Percentiles rank a stretch among this genome's conserved stretches.
These are phyloP conservation scores for Uropetala carovei DNA, from an alignment of 2,888 invertebrate species.

Conservation along the genomic window DNA sequence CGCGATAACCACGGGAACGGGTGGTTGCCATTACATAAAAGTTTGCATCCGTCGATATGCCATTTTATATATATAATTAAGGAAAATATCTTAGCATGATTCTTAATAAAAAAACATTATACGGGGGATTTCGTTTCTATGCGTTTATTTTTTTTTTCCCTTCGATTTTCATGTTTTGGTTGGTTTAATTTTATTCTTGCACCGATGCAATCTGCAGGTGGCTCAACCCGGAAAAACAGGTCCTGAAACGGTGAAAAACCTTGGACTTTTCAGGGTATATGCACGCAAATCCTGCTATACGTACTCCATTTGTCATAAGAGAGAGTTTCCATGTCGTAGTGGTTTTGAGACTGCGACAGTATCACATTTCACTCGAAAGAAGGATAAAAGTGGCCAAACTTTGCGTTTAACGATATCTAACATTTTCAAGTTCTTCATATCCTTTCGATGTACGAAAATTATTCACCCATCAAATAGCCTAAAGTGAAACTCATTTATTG, in stretches of 20 bases:
- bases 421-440: no score
- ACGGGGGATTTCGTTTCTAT: background rate
- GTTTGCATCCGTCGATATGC: no score
- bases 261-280: background rate
- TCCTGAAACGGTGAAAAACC: background rate
- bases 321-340: conserved; percentile 7
- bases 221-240: conserved; percentile 10
- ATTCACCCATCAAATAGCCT: no score
- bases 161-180: background rate
- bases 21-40: no score
- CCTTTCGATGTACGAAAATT: no score
- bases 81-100: background rate
- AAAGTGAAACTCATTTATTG: no score
- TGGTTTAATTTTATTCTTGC: background rate
- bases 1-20: no score
- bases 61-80: no score
- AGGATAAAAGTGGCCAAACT: background rate
- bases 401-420: no score
- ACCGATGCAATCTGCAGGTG: background rate
- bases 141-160: background rate
- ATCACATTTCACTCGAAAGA: background rate
- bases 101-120: background rate
- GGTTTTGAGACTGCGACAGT: background rate
- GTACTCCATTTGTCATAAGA: conserved; percentile 6
- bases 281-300: background rate